phyloP scores from a whole-genome alignment of 1,140 invertebrate genomes.

The Oryzaephilus surinamensis region DNA sequence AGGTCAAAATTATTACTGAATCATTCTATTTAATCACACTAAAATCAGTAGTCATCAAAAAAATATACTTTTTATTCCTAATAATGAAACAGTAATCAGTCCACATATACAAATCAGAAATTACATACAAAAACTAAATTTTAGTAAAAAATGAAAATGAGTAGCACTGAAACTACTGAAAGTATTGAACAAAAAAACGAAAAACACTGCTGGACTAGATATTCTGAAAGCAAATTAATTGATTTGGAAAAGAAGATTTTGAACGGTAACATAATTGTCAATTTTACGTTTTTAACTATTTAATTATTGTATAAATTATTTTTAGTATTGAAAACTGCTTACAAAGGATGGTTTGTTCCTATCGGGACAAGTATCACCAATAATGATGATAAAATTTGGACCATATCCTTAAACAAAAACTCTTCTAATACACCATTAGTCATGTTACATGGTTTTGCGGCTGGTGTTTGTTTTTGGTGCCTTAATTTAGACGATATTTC shows the following conservation, averaged over 20 bases:
- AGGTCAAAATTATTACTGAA: no score
- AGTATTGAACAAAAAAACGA: constrained; percentile 5
- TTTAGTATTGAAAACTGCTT: constrained; percentile 61
- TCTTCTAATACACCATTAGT: constrained; percentile 71
- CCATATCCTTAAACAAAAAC: constrained; percentile 65
- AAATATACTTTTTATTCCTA: no score
- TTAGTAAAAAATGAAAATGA: no score
- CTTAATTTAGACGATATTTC: constrained; percentile 79
- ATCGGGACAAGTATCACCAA: constrained; percentile 66
- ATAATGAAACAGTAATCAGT: no score
- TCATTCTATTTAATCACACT: no score
- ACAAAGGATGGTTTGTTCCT: constrained; percentile 72
- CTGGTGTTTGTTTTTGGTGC: constrained; percentile 86
- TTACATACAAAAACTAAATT: no score
- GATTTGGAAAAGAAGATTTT: constrained; percentile 76
- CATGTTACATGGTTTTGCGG: constrained; percentile 85
- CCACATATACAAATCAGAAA: no score
- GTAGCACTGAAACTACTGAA: no score
- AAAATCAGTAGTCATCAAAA: no score
- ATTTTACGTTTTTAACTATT: constrained; percentile 11
- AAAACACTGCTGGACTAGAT: constrained; percentile 55
- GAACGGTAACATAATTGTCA: constrained; percentile 53
- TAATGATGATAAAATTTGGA: constrained; percentile 74
- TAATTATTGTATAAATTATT: constrained; percentile 9
- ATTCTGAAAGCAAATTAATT: constrained; percentile 66